Evolutionary conservation across 2,888 invertebrate genomes (phyloP).

Genomic region (Eudemis profundana): DNA sequence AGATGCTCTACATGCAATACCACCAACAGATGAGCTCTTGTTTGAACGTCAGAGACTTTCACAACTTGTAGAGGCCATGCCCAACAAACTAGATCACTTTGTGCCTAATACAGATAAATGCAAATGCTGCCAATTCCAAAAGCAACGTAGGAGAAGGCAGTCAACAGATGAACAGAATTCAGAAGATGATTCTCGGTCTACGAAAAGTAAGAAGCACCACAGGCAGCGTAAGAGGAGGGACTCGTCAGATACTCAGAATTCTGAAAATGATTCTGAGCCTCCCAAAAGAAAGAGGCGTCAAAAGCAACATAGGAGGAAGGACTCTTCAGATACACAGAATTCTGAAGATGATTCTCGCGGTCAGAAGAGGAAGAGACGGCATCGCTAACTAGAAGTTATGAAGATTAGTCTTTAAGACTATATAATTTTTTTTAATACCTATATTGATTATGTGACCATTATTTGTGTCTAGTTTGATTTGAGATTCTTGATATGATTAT

Average conservation of each 20-base stretch:
- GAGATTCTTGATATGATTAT: neutral
- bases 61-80: constrained; percentile 23
- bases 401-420: neutral
- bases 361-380: constrained; percentile 13
- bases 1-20: constrained; percentile 33
- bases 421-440: constrained; percentile 4
- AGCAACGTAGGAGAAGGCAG: constrained; percentile 13
- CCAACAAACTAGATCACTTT: constrained; percentile 23
- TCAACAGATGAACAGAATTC: neutral
- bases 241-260: constrained; percentile 5
- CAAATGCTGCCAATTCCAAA: constrained; percentile 26
- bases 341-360: constrained; percentile 3
- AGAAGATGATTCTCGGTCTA: neutral
- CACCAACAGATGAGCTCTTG: constrained; percentile 43
- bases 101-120: constrained; percentile 29
- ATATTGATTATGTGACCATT: neutral
- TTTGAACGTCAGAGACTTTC: constrained; percentile 36
- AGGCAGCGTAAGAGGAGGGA: constrained; percentile 1
- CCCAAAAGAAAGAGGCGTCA: constrained; percentile 11
- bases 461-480: neutral
- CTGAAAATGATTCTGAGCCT: constrained; percentile 15
- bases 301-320: neutral
- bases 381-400: constrained; percentile 2
- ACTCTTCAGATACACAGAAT: constrained; percentile 3
- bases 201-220: constrained; percentile 13